Evolutionary conservation across 1,140 invertebrate genomes (phyloP).

Genomic region (Zaprionus inermis): DNA sequence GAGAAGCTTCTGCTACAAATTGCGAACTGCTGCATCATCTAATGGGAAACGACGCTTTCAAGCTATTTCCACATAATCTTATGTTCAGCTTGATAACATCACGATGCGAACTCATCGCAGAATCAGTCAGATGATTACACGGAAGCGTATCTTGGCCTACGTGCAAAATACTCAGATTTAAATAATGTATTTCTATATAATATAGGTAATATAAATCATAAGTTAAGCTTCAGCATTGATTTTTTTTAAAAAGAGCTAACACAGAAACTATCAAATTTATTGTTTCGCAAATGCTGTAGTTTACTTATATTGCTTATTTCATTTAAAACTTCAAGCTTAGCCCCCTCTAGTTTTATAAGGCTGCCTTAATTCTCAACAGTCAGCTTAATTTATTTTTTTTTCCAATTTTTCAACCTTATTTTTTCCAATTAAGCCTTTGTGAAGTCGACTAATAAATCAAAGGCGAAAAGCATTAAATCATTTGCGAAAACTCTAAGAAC

Average conservation of each 20-base stretch:
- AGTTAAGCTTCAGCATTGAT: no score
- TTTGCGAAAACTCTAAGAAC: constrained; percentile 30
- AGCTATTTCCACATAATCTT: constrained; percentile 23
- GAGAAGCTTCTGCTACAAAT: constrained; percentile 7
- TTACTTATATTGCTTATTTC: no score
- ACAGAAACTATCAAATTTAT: no score
- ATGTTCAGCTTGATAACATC: constrained; percentile 36
- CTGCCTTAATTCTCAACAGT: not conserved
- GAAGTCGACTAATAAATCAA: constrained; percentile 30
- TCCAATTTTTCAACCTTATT: constrained; percentile 4
- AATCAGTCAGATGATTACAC: constrained; percentile 25
- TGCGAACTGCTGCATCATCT: constrained; percentile 35
- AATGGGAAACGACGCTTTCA: constrained; percentile 29
- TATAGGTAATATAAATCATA: not conserved
- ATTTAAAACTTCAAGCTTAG: not conserved
- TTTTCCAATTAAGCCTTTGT: constrained; percentile 9
- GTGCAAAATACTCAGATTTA: not conserved
- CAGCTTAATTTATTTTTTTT: not conserved
- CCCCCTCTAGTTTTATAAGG: not conserved
- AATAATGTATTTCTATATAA: constrained; percentile 10
- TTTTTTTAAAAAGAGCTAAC: no score
- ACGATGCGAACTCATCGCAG: constrained; percentile 12
- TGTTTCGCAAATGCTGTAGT: no score
- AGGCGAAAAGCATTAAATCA: constrained; percentile 34
- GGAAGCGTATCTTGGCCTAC: constrained; percentile 1